Conservation (phyloP, 2,797 vertebrate species). For the Squalus acanthias region DNA sequence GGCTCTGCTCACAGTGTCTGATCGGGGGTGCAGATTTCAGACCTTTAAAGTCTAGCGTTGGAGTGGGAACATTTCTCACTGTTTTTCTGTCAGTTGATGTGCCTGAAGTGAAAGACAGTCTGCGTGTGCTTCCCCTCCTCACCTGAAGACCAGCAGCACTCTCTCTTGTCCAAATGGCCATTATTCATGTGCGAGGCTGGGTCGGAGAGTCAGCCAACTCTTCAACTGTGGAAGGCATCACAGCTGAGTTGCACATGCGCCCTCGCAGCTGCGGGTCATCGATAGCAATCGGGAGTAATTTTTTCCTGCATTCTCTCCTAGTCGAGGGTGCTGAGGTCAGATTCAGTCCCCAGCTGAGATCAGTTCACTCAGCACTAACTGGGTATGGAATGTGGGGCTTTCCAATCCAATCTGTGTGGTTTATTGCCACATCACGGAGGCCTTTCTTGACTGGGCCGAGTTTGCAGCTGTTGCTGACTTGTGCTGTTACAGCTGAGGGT, state of each 20-base stretch:
- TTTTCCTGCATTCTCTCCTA: not conserved
- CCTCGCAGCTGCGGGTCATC: too few relatives aligned
- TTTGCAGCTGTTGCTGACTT: not conserved
- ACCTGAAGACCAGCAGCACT: too few relatives aligned
- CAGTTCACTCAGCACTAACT: not conserved
- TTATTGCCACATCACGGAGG: too few relatives aligned
- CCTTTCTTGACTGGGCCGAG: not conserved
- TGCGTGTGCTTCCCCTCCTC: too few relatives aligned
- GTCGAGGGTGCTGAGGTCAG: not conserved
- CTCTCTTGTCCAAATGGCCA: not conserved
- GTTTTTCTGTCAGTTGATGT: too few relatives aligned
- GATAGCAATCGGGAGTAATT: not conserved
- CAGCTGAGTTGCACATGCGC: not conserved
- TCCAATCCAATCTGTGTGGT: not conserved
- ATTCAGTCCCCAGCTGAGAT: not conserved
- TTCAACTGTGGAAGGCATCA: not conserved
- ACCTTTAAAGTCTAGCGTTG: not conserved
- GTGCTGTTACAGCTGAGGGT: not conserved
- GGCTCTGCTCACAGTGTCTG: not conserved
- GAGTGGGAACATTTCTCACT: too few relatives aligned
- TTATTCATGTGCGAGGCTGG: not conserved
- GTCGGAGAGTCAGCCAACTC: not conserved
- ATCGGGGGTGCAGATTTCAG: not conserved
- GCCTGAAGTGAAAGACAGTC: too few relatives aligned
- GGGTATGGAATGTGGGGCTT: not conserved